Evolutionary conservation across 2,797 vertebrate species (phyloP), one percentile per base, ranked within the genome.

Genomic region (Sebastes cheni): DNA sequence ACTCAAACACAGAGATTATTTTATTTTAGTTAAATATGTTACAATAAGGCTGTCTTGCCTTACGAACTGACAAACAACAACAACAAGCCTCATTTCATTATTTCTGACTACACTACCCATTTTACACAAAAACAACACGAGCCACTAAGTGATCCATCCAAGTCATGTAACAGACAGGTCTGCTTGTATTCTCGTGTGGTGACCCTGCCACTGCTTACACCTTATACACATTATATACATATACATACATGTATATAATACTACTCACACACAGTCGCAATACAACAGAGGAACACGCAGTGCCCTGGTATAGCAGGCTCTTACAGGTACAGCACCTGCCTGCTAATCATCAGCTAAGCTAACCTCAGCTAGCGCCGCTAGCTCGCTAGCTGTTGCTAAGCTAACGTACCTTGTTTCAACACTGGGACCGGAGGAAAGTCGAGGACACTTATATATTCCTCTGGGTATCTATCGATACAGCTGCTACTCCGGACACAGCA

Each of bases 371-470:
- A 58, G 2, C 32, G 59, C 22, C 22, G 9, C n/a, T 42, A 67
- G 85, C 90, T 83, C 76, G 84, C 86, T 90, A 91, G 90, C 7
- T 11, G 72, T 1, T 54, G 85, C 86, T 86, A 81, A 39, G 83
- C 86, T 91, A 92, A 93, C 91, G 56, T 91, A 94, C 95, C 95
- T 95, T 86, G 91, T 94, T 94, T 93, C 77, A 79, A 90, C 93
- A 72, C 86, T 83, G 77, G 67, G 59, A 76, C 85, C 84, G 89
- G 82, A 95, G 86, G 93, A 95, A 95, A 90, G 92, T 89, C n/a
- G 81, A 77, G 68, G 79, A 81, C 20, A 74, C 54, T 30, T 36
- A 36, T 2, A 5, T 59, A 72, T 54, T 89, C 79, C 85, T 75
- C 34, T 77, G 29, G 25, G 74, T 81, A 60, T 85, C 71, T 66